Base-by-base conservation (phyloP, 2,113 vertebrate species). In the Neotragus pygmaeus region DNA sequence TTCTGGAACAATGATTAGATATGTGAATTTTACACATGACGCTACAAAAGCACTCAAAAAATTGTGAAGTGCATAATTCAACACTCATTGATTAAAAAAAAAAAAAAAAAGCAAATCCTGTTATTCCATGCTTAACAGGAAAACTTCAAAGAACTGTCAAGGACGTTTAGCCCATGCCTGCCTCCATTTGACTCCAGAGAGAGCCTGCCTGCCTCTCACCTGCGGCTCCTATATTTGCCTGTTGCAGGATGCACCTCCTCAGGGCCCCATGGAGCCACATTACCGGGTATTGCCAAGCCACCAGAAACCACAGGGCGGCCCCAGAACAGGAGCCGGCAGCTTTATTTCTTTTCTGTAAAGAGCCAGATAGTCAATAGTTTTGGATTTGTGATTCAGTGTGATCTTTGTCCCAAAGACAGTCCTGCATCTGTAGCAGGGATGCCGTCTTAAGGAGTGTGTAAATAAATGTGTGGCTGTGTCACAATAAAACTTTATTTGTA, bases 221-320 rank as follows among this genome's bases (percentile, higher is more conserved):
- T 14, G 16, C 5, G 17, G 11, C 51, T 30, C 15, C 25, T 2
- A 2, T 3, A 33, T 1, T 36, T 33, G 4, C 25, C 0, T 3
- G 27, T 4, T 36, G 28, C 3, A 13, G 21, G 62, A 21, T 6
- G 27, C 21, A 28, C 4, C 2, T n/a, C 15, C 62, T 17, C 0
- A 5, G 43, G 75, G 47, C 4, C 25, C 4, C 1, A 1, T 1
- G 30, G 25, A 4, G 28, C 16, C 88, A 58, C 4, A 1, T 39
- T 47, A 23, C 19, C 3, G 17, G 15, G 17, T 57, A 11, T 84
- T 58, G 14, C 2, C 51, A 81, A 81, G 78, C n/a, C 19, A 14
- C 21, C 33, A 14, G 51, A 47, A 73, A 17, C 47, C 28, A 23
- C 47, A 53, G 16, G 6, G 39, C 15, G 17, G 47, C 21, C 83